Base-by-base conservation (phyloP, 2,797 vertebrate genomes). In the Enteromius anoplus region DNA sequence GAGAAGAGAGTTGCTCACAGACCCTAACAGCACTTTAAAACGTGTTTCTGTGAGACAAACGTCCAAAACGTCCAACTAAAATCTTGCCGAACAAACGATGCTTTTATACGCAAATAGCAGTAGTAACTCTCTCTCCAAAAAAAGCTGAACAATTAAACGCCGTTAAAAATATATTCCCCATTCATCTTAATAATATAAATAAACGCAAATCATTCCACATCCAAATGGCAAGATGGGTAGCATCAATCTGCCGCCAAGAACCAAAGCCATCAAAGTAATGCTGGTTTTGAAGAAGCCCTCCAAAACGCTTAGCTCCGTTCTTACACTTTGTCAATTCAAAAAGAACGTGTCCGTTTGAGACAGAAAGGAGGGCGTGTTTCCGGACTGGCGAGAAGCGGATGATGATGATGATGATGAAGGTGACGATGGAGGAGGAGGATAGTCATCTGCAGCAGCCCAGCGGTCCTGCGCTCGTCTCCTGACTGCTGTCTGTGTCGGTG, bases 381-480 rank as follows among this genome's bases (percentile, higher is more conserved):
- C 19, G 69, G 76, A 87, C 83, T 90, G 89, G 90, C 91, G 71
- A n/a, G 68, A 26, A 40, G 73, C 34, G 15, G 37, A 53, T 21
- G 53, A 55, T 51, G 15, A 53, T 3, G 70, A 73, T 21, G 70
- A 32, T 60, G 58, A 60, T 11, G 55, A 60, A 4, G 55, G n/a
- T n/a, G n/a, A 4, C 78, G 12, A 78, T 78, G 84, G 58, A 75
- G 12, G 58, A 69, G 73, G 80, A 90, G 91, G 95, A 95, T 95
- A 93, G 95, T 98, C 97, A 97, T 97, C 96, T 97, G 92, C 96
- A 97, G 95, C 96, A 98, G 93, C 96, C 96, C 92, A 95, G 92
- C 86, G 96, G 93, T 87, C 95, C 94, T 21, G 93, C 90, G 55
- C 95, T 95, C 64, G 93, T 93, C 93, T 97, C 96, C 84, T 95